Conservation (phyloP, 2,888 invertebrate species). For the Euplagia quadripunctaria region DNA sequence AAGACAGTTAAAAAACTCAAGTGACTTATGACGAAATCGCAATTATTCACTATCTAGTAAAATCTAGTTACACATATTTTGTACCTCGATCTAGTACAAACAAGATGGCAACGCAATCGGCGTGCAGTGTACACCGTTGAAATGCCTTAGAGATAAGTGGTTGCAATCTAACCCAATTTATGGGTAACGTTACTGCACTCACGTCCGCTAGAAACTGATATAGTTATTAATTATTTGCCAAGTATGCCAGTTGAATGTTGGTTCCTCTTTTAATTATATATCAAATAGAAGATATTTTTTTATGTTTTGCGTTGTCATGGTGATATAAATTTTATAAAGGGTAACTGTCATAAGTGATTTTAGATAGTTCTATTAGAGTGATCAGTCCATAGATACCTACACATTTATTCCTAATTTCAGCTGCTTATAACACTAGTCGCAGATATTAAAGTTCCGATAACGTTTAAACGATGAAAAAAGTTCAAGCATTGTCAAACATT, state of each 20-base stretch:
- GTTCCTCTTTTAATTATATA: slow-evolving; percentile 33
- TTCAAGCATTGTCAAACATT: neutral
- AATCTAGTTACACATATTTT: slow-evolving; percentile 10
- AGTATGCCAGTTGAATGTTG: slow-evolving; percentile 65
- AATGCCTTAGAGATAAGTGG: slow-evolving; percentile 73
- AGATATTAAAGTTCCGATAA: neutral
- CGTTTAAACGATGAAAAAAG: neutral
- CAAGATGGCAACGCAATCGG: slow-evolving; percentile 27
- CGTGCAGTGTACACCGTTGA: slow-evolving; percentile 35
- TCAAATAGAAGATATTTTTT: neutral
- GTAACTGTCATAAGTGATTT: neutral
- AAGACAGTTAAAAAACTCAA: neutral
- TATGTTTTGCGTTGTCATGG: slow-evolving; percentile 3
- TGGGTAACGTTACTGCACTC: slow-evolving; percentile 69
- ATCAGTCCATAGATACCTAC: neutral
- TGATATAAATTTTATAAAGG: slow-evolving; percentile 1
- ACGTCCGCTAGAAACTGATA: slow-evolving; percentile 72
- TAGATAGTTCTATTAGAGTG: neutral
- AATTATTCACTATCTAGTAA: neutral
- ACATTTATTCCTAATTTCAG: too few relatives aligned
- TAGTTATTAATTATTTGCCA: slow-evolving; percentile 58
- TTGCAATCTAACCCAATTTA: slow-evolving; percentile 78
- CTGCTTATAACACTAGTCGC: neutral
- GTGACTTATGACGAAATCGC: slow-evolving; percentile 8
- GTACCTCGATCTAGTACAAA: slow-evolving; percentile 16